Evolutionary conservation across 2,888 invertebrate genomes (phyloP), one percentile per base, ranked within the genome.

Genomic region (Cephus pulcher): DNA sequence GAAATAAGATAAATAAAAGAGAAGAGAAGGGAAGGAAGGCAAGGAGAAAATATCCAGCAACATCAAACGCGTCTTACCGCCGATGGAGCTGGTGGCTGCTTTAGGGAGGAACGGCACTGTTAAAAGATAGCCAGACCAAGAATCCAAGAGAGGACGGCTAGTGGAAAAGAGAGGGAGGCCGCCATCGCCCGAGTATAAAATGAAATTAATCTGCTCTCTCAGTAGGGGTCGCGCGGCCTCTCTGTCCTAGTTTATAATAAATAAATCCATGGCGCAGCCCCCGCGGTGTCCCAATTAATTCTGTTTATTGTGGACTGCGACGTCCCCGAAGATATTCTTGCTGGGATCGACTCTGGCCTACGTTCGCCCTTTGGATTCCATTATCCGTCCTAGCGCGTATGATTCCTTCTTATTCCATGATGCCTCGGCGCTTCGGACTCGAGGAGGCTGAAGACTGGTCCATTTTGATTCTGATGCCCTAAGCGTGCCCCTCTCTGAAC

Each of bases 131-230:
- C 56, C 56, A 56, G 56, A 15, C 56, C 56, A 56, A 56, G 56
- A 56, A 56, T 56, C 56, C 56, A 56, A 56, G 23, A 56, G 56
- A 56, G 9, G 56, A 56, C 23, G 56, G 56, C 23, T 56, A 56
- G 56, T 56, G 56, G 56, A 56, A 56, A 56, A 56, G 56, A 56
- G 56, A 56, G 71, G 71, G 33, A 32, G 71, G 34, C 75, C 79
- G 68, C 82, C 81, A 82, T 82, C 81, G 80, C 76, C 79, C 79
- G 81, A 23, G 82, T 80, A 84, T 84, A 84, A 85, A 85, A 84
- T 84, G 80, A 82, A 84, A 85, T 82, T 87, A 87, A 88, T 86
- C 82, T 78, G 80, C 76, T 80, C 83, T 80, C 82, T 84, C 84
- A 82, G 76, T 83, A 82, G 87, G 84, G 83, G 80, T 81, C 85